Conservation (phyloP, 2,113 vertebrate species). For the Epinephelus fuscoguttatus region DNA sequence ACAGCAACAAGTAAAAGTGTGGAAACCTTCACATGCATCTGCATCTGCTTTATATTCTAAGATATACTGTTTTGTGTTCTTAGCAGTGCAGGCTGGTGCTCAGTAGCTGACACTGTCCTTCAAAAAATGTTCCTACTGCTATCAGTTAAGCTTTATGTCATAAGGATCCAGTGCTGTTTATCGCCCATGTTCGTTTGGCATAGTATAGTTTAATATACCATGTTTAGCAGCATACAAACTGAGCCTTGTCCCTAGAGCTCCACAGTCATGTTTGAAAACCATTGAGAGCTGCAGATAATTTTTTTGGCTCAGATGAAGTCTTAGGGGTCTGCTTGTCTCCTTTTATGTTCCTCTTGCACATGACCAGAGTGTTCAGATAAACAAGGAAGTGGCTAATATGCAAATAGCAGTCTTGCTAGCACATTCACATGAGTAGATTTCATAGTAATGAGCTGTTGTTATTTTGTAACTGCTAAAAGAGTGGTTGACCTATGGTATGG, state of each 20-base stretch:
- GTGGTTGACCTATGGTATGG: slow-evolving; percentile 4
- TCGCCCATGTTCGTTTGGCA: neutral
- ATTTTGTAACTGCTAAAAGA: neutral
- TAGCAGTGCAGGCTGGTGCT: neutral
- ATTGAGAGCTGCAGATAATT: neutral
- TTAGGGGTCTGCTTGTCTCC: neutral
- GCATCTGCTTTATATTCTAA: neutral
- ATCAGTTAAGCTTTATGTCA: neutral
- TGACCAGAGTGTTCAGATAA: neutral
- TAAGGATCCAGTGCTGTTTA: neutral
- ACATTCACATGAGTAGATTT: neutral
- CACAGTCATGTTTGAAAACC: neutral
- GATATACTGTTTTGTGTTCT: neutral
- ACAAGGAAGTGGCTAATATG: neutral
- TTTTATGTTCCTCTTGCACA: neutral
- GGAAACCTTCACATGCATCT: neutral
- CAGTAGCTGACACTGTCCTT: neutral
- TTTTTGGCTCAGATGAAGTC: neutral
- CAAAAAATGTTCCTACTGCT: neutral
- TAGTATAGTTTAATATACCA: neutral
- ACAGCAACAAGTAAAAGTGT: neutral
- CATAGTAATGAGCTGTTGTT: neutral
- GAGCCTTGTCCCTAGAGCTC: neutral
- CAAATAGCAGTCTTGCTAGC: too few species aligned
- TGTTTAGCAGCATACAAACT: neutral